Conservation (phyloP, 2,113 vertebrate species). For the Myotis lucifugus region DNA sequence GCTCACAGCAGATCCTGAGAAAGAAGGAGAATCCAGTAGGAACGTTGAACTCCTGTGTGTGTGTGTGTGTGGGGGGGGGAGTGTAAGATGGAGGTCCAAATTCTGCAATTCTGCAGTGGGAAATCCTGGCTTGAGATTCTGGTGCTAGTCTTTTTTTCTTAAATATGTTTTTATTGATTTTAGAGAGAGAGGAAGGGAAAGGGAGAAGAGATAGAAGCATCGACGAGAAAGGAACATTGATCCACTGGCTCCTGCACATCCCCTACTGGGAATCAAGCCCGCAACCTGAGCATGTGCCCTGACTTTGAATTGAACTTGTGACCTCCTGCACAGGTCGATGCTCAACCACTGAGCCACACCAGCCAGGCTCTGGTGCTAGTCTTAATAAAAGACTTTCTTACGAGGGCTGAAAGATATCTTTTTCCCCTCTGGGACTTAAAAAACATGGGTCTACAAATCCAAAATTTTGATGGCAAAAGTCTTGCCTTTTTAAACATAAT, state of each 20-base stretch:
- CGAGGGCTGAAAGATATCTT: not conserved
- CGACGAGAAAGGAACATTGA: too few species aligned
- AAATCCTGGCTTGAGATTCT: not conserved
- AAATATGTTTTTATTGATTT: too few species aligned
- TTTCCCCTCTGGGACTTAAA: not conserved
- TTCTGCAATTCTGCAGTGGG: not conserved
- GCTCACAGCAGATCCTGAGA: not conserved
- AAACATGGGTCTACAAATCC: not conserved
- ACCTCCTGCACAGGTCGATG: too few species aligned
- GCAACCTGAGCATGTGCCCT: too few species aligned
- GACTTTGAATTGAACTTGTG: too few species aligned
- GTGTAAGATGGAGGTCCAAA: not conserved
- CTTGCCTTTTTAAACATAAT: not conserved
- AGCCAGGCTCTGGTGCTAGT: not conserved
- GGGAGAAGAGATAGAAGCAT: too few species aligned
- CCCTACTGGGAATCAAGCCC: too few species aligned
- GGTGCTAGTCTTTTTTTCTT: not conserved
- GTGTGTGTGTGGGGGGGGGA: accelerated
- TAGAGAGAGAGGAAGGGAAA: too few species aligned
- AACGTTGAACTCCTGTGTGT: not conserved
- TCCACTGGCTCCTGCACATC: too few species aligned
- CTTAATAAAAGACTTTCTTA: not conserved
- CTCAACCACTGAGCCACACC: too few species aligned
- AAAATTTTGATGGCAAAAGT: not conserved
- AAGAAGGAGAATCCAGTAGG: not conserved